Percentiles rank a stretch among this genome's conserved stretches.
phyloP scores from a whole-genome alignment of 2,797 vertebrate species.

The Prionace glauca region DNA sequence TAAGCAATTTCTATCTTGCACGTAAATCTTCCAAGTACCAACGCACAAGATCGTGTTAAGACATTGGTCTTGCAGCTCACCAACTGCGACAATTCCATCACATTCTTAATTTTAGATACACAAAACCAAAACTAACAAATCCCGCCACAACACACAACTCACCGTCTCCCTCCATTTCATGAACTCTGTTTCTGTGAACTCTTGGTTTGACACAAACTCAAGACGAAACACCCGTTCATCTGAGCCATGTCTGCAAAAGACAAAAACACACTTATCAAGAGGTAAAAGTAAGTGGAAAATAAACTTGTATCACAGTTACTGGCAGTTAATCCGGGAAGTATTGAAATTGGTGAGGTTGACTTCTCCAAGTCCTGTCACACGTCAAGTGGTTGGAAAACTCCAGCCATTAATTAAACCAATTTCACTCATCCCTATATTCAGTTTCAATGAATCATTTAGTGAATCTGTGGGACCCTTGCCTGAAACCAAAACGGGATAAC shows the following conservation, averaged over 20 bases:
- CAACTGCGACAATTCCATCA: neutral
- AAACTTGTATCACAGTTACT: neutral
- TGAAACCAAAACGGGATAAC: neutral
- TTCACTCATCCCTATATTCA: neutral
- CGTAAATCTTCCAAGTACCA: neutral
- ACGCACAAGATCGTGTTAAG: neutral
- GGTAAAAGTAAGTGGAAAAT: neutral
- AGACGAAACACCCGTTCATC: constrained; percentile 92
- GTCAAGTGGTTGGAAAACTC: neutral
- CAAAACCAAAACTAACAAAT: neutral
- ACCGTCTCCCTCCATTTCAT: constrained; percentile 99
- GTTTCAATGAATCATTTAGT: neutral
- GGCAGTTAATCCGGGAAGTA: neutral
- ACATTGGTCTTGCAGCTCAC: neutral
- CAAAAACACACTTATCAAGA: neutral
- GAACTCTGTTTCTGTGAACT: constrained; percentile 95
- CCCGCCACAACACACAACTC: constrained; percentile 51
- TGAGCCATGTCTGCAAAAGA: constrained; percentile 73
- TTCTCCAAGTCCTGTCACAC: neutral
- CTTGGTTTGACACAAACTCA: constrained; percentile 98
- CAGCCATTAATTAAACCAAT: neutral
- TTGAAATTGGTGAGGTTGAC: neutral
- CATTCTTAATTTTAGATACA: neutral
- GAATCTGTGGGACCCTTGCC: neutral
- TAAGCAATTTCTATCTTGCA: neutral